phyloP scores from a whole-genome alignment of 2,113 vertebrate genomes.

The Austrofundulus limnaeus region DNA sequence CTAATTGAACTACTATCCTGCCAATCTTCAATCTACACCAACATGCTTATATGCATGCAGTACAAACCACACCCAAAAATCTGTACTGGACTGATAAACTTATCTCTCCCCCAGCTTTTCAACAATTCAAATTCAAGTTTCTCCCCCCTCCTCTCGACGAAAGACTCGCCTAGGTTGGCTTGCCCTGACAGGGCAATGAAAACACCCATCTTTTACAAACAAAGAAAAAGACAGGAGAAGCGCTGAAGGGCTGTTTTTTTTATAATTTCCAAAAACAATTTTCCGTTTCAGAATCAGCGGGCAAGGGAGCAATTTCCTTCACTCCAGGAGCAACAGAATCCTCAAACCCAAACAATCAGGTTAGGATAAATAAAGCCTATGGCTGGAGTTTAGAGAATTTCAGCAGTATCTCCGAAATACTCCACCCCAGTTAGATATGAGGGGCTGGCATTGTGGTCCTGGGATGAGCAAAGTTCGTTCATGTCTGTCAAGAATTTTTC shows the following conservation, averaged over 20 bases:
- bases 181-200: conserved; percentile 10
- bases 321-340: conserved; percentile 55
- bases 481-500: conserved; percentile 12
- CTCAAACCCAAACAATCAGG: conserved; percentile 70
- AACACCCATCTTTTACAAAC: conserved; percentile 30
- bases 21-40: conserved; percentile 11
- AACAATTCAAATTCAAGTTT: conserved; percentile 9
- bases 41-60: conserved; percentile 23
- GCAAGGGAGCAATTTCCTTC: conserved; percentile 66
- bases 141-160: conserved; percentile 14
- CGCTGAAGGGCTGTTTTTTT: conserved; percentile 54
- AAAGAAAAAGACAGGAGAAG: conserved; percentile 34
- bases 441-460: conserved; percentile 20
- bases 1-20: conserved; percentile 16
- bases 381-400: conserved; percentile 53
- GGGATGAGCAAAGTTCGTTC: conserved; percentile 42
- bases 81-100: conserved; percentile 45
- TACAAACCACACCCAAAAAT: conserved; percentile 31
- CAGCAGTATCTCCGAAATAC: conserved; percentile 41
- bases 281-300: conserved; percentile 59
- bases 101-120: conserved; percentile 33
- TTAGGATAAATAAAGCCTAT: conserved; percentile 69
- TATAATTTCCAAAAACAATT: conserved; percentile 49
- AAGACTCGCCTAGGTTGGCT: conserved; percentile 6
- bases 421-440: conserved; percentile 46